Conservation (phyloP, 2,797 vertebrate species). For the Myioborus miniatus region DNA sequence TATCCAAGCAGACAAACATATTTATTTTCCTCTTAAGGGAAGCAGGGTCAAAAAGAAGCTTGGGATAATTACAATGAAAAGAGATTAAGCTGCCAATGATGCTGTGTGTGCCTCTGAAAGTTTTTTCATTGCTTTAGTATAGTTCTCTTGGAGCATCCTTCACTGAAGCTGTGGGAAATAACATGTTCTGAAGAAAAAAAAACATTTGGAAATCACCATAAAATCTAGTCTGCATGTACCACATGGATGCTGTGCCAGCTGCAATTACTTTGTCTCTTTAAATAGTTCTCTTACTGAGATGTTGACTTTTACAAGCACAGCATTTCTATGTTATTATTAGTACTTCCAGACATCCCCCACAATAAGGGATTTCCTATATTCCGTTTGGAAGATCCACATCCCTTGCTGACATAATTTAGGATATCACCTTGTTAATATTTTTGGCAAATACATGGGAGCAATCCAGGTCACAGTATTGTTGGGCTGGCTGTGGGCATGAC, state of each 20-base stretch:
- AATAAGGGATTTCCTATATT: neutral
- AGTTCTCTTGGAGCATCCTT: neutral
- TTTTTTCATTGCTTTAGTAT: neutral
- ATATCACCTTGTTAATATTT: neutral
- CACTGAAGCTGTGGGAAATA: neutral
- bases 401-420: neutral
- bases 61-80: neutral
- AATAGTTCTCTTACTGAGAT: neutral
- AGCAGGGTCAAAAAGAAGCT: neutral
- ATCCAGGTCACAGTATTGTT: neutral
- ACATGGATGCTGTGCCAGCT: neutral
- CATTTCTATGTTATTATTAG: neutral
- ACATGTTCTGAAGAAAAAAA: neutral
- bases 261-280: slow-evolving; percentile 19
- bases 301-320: neutral
- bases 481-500: neutral
- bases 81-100: neutral
- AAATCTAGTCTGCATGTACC: neutral
- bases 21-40: slow-evolving; percentile 2
- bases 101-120: neutral
- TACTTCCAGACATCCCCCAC: neutral
- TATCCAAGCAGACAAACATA: neutral
- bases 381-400: neutral
- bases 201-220: neutral
- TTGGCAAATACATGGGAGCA: neutral